Conservation (phyloP, 2,797 vertebrate genomes). For the Sylvilagus floridanus region DNA sequence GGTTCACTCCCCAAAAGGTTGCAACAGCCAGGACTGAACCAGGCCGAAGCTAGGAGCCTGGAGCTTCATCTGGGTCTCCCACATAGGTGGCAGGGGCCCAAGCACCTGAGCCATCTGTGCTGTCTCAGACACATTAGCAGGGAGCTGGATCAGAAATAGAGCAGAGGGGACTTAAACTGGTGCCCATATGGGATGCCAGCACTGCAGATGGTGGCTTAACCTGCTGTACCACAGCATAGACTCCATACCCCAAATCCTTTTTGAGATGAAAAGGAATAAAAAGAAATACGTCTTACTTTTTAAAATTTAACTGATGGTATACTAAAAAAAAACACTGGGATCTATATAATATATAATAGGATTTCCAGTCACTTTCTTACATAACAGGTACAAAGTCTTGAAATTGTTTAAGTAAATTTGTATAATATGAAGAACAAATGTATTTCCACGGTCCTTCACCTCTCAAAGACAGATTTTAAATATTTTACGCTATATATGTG, state of each 20-base stretch:
- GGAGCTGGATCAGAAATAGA: no score
- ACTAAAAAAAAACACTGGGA: conserved; percentile 10
- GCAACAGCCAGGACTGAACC: no score
- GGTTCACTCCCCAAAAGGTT: no score
- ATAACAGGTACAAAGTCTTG: neutral
- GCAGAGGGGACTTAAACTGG: no score
- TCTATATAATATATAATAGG: neutral
- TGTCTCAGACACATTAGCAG: no score
- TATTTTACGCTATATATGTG: conserved; percentile 41
- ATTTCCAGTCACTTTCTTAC: neutral
- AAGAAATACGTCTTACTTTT: conserved; percentile 58
- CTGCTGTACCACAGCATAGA: no score
- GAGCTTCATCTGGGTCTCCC: no score
- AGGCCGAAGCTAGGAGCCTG: no score
- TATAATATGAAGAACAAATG: neutral
- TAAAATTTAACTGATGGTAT: conserved; percentile 49
- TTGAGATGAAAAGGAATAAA: conserved; percentile 62
- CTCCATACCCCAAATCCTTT: conserved; percentile 18
- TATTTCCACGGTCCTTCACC: neutral
- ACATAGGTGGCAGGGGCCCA: no score
- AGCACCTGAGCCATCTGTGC: no score
- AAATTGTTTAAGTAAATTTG: conserved; percentile 12
- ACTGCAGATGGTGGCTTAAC: no score
- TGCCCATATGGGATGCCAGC: no score
- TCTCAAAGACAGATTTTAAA: conserved; percentile 34